These are phyloP conservation scores for Hyperopisus bebe DNA, from an alignment of 2,113 vertebrate species.

Conservation along the genomic window DNA sequence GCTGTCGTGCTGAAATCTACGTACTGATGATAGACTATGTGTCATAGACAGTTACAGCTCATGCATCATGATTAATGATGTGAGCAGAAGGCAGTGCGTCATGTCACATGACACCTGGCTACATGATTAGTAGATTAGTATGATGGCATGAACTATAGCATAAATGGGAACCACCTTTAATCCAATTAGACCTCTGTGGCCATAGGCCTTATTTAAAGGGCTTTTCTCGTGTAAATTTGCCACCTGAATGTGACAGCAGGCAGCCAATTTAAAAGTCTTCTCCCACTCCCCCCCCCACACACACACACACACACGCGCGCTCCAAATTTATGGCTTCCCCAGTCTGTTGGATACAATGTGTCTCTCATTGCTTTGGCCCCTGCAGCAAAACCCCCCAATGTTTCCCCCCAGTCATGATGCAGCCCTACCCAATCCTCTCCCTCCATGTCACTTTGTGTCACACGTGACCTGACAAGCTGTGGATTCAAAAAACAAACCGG, in stretches of 20 bases:
- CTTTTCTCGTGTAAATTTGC: slow-evolving; percentile 22
- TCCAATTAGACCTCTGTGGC: slow-evolving; percentile 5
- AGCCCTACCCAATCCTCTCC: background rate
- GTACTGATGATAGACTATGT: background rate
- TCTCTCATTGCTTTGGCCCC: background rate
- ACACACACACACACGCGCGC: background rate
- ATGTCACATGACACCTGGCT: background rate
- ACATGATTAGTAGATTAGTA: background rate
- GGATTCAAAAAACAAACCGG: background rate
- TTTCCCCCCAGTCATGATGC: background rate
- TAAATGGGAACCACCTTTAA: slow-evolving; percentile 13
- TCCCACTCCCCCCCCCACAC: background rate
- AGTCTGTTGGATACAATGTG: background rate
- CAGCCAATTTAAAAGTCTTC: background rate
- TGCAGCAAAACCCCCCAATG: background rate
- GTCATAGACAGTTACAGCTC: background rate
- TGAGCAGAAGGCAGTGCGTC: background rate
- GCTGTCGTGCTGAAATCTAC: background rate
- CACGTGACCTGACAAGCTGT: background rate
- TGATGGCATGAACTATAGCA: background rate
- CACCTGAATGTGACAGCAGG: slow-evolving; percentile 20
- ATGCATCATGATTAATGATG: background rate
- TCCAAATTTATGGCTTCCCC: background rate
- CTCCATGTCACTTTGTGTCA: background rate
- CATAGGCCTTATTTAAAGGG: slow-evolving; percentile 7